Evolutionary conservation across 1,140 invertebrate genomes (phyloP).

Genomic region (Pinna nobilis): DNA sequence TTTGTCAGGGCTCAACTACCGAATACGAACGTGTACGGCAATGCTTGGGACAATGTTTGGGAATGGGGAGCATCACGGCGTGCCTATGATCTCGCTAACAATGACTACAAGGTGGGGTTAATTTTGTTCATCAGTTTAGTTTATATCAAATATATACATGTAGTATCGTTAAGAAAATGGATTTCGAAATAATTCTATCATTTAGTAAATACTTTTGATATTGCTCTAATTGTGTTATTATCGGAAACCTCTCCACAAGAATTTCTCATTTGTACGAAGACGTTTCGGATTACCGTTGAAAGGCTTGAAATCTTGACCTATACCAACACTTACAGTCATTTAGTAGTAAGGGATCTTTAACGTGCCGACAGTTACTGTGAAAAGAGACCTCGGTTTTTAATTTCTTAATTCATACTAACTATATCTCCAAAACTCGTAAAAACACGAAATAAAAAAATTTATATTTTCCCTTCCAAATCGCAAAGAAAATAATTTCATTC

Average conservation of each 20-base stretch:
- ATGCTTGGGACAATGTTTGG: conserved; percentile 68
- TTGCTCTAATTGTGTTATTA: too few species aligned
- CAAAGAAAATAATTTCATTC: background rate
- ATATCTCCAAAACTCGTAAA: background rate
- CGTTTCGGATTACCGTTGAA: too few species aligned
- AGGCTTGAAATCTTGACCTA: too few species aligned
- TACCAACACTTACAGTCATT: too few species aligned
- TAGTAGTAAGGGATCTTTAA: too few species aligned
- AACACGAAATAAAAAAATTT: background rate
- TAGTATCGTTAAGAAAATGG: too few species aligned
- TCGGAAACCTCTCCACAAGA: too few species aligned
- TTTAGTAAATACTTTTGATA: too few species aligned
- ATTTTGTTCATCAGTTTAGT: too few species aligned
- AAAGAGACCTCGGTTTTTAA: background rate
- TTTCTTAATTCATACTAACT: background rate
- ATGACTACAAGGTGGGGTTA: conserved; percentile 71
- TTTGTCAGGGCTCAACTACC: conserved; percentile 32
- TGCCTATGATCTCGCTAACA: conserved; percentile 64
- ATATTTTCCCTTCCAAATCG: background rate
- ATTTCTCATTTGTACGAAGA: too few species aligned
- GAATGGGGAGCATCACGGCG: conserved; percentile 59
- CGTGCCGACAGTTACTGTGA: background rate
- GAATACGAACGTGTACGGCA: conserved; percentile 48
- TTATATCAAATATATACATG: too few species aligned
- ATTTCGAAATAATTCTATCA: too few species aligned